These are phyloP conservation scores for Masticophis lateralis DNA, from an alignment of 2,797 vertebrate species.

Conservation along the genomic window DNA sequence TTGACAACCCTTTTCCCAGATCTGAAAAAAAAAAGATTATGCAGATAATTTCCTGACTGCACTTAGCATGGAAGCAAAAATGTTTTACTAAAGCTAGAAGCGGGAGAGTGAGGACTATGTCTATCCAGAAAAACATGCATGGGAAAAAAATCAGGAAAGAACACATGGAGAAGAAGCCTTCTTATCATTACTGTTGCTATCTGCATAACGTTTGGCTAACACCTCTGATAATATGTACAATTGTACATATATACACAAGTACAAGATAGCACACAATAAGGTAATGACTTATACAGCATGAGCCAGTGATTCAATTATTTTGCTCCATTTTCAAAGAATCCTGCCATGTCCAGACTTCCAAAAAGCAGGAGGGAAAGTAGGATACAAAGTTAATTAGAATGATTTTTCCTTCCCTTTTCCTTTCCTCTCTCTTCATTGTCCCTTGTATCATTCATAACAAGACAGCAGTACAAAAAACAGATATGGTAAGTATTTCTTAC, in stretches of 20 bases:
- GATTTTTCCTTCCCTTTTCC: background rate
- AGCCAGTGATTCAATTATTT: background rate
- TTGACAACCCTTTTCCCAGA: conserved; percentile 48
- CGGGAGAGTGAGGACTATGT: conserved; percentile 5
- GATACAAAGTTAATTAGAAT: background rate
- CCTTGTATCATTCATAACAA: background rate
- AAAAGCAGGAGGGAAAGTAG: background rate
- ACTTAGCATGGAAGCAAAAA: conserved; percentile 65
- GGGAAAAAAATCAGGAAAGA: conserved; percentile 47
- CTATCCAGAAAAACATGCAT: conserved; percentile 53
- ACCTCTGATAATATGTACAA: conserved; percentile 27
- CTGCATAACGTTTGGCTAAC: conserved; percentile 46
- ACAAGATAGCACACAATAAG: background rate
- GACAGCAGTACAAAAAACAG: background rate
- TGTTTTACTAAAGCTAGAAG: conserved; percentile 39
- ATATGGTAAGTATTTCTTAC: background rate
- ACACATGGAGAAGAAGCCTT: conserved; percentile 42
- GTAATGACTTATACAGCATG: background rate
- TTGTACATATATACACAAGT: background rate
- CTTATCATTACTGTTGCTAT: conserved; percentile 26
- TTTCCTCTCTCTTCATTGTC: background rate
- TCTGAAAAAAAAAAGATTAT: conserved; percentile 41
- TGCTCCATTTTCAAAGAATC: background rate
- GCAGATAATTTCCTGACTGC: conserved; percentile 63
- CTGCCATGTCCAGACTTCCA: background rate